Percentiles rank a stretch among this genome's conserved stretches.
Evolutionary conservation across 2,888 invertebrate species (phyloP).

Genomic region (Pollenia amentaria): DNA sequence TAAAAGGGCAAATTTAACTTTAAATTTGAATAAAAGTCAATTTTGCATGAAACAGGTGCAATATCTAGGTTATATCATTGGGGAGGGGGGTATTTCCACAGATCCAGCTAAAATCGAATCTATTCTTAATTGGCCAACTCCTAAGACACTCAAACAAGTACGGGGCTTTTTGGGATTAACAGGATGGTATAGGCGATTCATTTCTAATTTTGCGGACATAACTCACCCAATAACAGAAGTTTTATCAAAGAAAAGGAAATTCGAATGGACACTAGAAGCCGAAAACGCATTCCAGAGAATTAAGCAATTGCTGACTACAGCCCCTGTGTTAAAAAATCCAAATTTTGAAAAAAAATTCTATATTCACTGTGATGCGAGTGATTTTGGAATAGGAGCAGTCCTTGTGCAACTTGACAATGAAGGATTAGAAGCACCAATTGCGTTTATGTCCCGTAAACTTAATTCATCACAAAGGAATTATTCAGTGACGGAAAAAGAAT

Average conservation of each 20-base stretch:
- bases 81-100: constrained; percentile 3
- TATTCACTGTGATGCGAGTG: constrained; percentile 41
- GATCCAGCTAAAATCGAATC: constrained; percentile 41
- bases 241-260: constrained; percentile 24
- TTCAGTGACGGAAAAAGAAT: constrained; percentile 11
- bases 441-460: constrained; percentile 31
- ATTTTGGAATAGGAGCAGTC: constrained; percentile 43
- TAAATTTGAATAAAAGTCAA: constrained; percentile 30
- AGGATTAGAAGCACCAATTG: constrained; percentile 12
- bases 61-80: constrained; percentile 16
- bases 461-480: constrained; percentile 45
- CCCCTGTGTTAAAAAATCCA: constrained; percentile 32
- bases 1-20: constrained; percentile 56
- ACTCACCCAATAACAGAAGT: constrained; percentile 36
- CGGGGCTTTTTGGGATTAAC: constrained; percentile 70
- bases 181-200: constrained; percentile 65
- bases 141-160: constrained; percentile 66
- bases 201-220: constrained; percentile 26
- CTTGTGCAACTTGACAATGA: constrained; percentile 37
- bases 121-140: constrained; percentile 54
- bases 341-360: constrained; percentile 41
- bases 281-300: constrained; percentile 40
- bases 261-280: constrained; percentile 30
- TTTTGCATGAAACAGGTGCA: constrained; percentile 6
- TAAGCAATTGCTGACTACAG: constrained; percentile 19